Evolutionary conservation across 2,888 invertebrate species (phyloP).

Genomic region (Sisyra nigra): DNA sequence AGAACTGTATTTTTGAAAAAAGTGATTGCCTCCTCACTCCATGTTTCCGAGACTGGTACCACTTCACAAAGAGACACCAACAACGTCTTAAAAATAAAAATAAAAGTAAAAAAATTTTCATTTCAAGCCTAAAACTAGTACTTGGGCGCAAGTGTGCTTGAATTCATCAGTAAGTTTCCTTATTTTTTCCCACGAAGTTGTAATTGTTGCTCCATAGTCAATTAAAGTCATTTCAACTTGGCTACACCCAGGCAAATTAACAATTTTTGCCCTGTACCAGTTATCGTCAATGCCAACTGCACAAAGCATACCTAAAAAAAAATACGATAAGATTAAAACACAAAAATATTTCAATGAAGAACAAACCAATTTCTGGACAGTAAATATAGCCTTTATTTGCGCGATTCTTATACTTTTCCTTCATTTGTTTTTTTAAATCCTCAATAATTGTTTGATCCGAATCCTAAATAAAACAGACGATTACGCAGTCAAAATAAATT

Average conservation of each 20-base stretch:
- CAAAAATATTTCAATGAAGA: constrained; percentile 6
- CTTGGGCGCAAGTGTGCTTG: constrained; percentile 33
- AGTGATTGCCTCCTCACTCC: constrained; percentile 22
- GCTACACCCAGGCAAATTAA: constrained; percentile 26
- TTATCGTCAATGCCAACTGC: constrained; percentile 27
- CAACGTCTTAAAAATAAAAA: constrained; percentile 12
- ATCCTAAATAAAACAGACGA: constrained; percentile 2
- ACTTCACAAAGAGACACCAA: constrained; percentile 29
- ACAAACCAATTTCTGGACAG: constrained; percentile 33
- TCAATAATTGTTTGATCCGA: neutral
- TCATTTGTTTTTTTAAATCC: constrained; percentile 12
- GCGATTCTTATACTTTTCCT: constrained; percentile 25
- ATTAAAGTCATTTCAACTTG: constrained; percentile 40
- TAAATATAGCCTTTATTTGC: constrained; percentile 24
- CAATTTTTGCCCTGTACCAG: constrained; percentile 46
- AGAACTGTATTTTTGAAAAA: constrained; percentile 24
- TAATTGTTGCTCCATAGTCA: constrained; percentile 48
- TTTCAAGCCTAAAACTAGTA: no score
- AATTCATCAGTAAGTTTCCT: constrained; percentile 31
- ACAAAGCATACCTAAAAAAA: constrained; percentile 32
- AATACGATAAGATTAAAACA: neutral
- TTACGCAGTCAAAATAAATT: no score
- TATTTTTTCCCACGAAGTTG: constrained; percentile 32
- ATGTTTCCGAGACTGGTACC: constrained; percentile 24
- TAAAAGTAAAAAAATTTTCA: no score